phyloP scores from a whole-genome alignment of 2,113 vertebrate species.

The Xyliphius kryptos region DNA sequence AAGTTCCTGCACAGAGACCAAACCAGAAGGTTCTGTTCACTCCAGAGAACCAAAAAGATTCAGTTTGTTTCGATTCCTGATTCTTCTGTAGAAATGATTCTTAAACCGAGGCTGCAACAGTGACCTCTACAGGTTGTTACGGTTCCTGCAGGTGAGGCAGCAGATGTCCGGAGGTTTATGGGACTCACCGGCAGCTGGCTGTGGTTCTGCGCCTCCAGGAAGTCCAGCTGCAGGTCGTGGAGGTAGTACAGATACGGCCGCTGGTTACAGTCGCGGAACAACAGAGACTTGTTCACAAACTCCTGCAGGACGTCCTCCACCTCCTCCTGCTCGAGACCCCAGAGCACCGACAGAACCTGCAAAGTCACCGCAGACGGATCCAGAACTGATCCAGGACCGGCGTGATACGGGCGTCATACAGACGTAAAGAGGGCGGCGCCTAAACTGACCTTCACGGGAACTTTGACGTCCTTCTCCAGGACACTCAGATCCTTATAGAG shows the following conservation, averaged over 20 bases:
- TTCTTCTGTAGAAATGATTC: too few species aligned
- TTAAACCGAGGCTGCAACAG: too few species aligned
- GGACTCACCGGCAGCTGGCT: conserved; percentile 70
- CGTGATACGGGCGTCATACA: not conserved
- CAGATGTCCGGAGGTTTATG: too few species aligned
- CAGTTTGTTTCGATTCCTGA: not conserved
- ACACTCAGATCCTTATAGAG: conserved; percentile 88
- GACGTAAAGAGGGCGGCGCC: not conserved
- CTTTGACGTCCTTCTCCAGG: conserved; percentile 85
- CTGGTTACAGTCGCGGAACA: conserved; percentile 83
- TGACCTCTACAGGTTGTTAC: too few species aligned
- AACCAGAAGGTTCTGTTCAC: too few species aligned
- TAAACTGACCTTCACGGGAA: conserved; percentile 80
- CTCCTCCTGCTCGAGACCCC: conserved; percentile 87
- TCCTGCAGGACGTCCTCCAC: conserved; percentile 89
- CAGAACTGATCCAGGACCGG: too few species aligned
- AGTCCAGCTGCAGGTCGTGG: conserved; percentile 94
- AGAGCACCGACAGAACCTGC: conserved; percentile 86
- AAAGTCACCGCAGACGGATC: not conserved
- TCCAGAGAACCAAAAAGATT: not conserved
- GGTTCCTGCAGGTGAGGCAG: too few species aligned
- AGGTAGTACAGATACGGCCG: conserved; percentile 87
- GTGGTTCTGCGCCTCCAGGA: conserved; percentile 84
- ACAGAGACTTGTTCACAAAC: conserved; percentile 91
- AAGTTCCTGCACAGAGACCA: conserved; percentile 64